Base-by-base conservation (phyloP, 2,888 invertebrate genomes). In the Ormyrus thymus region DNA sequence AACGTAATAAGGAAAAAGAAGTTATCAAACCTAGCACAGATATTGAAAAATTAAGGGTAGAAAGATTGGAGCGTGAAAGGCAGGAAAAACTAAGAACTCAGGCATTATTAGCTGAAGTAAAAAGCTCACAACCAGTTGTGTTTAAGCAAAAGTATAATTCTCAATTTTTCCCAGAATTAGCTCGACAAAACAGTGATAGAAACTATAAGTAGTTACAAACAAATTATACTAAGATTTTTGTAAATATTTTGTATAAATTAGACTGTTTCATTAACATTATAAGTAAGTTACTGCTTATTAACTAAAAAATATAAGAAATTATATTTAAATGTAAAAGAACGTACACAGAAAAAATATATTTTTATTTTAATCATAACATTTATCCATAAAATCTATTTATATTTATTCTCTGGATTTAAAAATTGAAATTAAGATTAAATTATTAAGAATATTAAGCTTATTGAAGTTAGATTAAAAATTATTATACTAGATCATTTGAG, bases 101-200 rank as follows among this genome's bases (percentile, higher is more conserved):
- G 84, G 90, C 92, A 79, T 91, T 98, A 73, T 89, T 98, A 75
- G 93, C 93, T n/a, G 94, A 93, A 87, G 88, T 95, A 2, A 91
- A 93, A 78, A 65, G 83, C 62, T 82, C 86, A 58, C 85, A 88
- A 64, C 89, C 89, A 66, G 85, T 29, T 2, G 29, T 84, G 81
- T 90, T 94, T 46, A 92, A 93, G 83, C 95, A 96, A 86, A 96
- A 95, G 90, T 99, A 99, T 88, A 98, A 98, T 91, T 97, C 97
- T 3, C 98, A 98, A 89, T 99, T 97, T 90, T 98, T 98, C 92
- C 99, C 99, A 15, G 94, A 96, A 89, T 89, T 96, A 71, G 97
- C 97, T 11, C 93, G 95, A 86, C 97, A 97, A 91, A 97, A 97
- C 91, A 84, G 83, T 55, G 86, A 86, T 78, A 84, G 75, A 76